Evolutionary conservation across 2,797 vertebrate species (phyloP).

Genomic region (Nannoperca obscura): DNA sequence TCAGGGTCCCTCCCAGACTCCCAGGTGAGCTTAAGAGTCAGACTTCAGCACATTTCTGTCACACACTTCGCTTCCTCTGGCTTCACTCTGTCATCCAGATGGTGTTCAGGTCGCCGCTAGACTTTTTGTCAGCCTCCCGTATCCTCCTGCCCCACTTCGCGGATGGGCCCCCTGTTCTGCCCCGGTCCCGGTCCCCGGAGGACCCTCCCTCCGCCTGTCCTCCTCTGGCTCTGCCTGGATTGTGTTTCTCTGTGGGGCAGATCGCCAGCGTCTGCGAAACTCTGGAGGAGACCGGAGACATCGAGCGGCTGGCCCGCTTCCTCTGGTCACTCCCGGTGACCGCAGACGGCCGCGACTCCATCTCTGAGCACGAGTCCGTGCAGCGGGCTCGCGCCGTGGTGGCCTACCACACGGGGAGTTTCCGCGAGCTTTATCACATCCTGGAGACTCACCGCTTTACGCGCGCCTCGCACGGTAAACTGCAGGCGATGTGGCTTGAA

Average conservation of each 20-base stretch:
- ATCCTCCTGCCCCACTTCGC: slow-evolving; percentile 93
- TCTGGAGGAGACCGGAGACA: slow-evolving; percentile 98
- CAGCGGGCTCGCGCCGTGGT: slow-evolving; percentile 96
- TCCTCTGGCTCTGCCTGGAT: slow-evolving; percentile 89
- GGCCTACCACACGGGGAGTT: slow-evolving; percentile 96
- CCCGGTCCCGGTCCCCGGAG: slow-evolving; percentile 90
- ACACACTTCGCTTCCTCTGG: slow-evolving; percentile 64
- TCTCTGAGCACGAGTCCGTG: slow-evolving; percentile 97
- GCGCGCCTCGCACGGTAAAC: slow-evolving; percentile 95
- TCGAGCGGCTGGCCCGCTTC: slow-evolving; percentile 96
- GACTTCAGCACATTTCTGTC: slow-evolving; percentile 42
- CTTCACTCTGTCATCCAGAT: slow-evolving; percentile 85
- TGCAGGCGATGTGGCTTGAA: slow-evolving; percentile 99
- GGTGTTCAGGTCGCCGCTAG: slow-evolving; percentile 96
- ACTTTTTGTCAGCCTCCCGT: slow-evolving; percentile 93
- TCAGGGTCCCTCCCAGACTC: slow-evolving; percentile 71
- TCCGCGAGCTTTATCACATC: slow-evolving; percentile 96
- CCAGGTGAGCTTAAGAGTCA: slow-evolving; percentile 78
- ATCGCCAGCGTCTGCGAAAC: slow-evolving; percentile 99
- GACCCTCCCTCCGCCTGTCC: slow-evolving; percentile 85
- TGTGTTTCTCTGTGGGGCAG: slow-evolving; percentile 97
- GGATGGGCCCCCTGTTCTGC: slow-evolving; percentile 87
- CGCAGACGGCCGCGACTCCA: slow-evolving; percentile 93
- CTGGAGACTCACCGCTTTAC: slow-evolving; percentile 98
- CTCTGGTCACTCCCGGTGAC: slow-evolving; percentile 97